Evolutionary conservation across 2,888 invertebrate genomes (phyloP), one percentile per base, ranked within the genome.

Genomic region (Frankliniella intonsa): DNA sequence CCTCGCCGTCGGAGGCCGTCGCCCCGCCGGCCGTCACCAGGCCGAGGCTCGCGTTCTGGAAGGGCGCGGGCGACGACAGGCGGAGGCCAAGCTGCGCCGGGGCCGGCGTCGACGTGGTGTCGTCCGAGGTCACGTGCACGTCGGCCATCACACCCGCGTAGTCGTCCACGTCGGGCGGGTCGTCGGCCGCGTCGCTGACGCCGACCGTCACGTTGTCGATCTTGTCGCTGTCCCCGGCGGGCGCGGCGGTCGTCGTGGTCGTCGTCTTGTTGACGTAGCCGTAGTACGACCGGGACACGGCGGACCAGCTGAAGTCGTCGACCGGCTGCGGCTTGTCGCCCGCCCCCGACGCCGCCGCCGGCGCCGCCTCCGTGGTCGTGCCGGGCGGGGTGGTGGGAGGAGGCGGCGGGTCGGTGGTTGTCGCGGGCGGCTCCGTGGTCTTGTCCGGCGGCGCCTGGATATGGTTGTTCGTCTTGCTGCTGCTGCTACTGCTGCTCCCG

Each of bases 141-240:
- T 76, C 69, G 8, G 69, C 69, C 22, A 25, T 12, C 22, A 25
- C n/a, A 11, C 22, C 69, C 69, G 69, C 69, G 69, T 76, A 76
- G 69, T 76, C 69, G 69, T 76, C 69, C 25, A 76, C 69, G 69
- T 76, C 69, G 22, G 69, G 69, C 22, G 25, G 22, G 69, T 76
- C 69, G 69, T 76, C 69, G 69, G 22, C 69, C 25, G 22, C 25
- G 69, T 25, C 69, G 69, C 25, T 25, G 69, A 25, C 22, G 69
- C 69, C 69, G 22, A 76, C 69, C 69, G 69, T 76, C 25, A 76
- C 69, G 69, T 76, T 76, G 69, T 76, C 69, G 69, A 76, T 76
- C 22, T n/a, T 76, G 25, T 76, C 69, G 25, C 25, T 76, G 69
- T 22, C 22, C 22, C 25, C 22, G 22, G 62, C 17, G 17, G 69